Evolutionary conservation across 2,113 vertebrate species (phyloP).

Genomic region (Motacilla alba): DNA sequence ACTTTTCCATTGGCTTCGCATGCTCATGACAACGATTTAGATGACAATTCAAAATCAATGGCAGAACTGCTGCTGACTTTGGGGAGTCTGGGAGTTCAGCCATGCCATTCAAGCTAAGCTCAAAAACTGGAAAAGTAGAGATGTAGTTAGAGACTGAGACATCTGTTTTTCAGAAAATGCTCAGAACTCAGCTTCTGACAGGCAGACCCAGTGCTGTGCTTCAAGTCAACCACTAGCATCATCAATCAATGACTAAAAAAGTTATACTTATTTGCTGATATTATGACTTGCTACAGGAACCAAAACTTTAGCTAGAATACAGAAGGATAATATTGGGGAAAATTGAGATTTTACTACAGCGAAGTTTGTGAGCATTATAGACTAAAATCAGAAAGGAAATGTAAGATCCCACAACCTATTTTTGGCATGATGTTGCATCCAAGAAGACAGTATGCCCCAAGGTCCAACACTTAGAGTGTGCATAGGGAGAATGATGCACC

Average conservation of each 20-base stretch:
- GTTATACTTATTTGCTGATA: background rate
- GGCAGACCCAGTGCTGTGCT: background rate
- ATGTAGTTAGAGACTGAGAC: background rate
- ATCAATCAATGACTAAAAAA: constrained; percentile 3
- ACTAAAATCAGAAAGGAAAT: background rate
- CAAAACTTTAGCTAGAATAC: background rate
- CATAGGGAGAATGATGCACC: background rate
- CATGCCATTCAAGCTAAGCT: background rate
- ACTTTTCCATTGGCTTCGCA: background rate
- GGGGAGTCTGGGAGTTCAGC: background rate
- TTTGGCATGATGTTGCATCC: background rate
- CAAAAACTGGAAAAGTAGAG: background rate
- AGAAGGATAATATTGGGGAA: background rate
- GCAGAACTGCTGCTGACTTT: background rate
- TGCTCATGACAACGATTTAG: background rate
- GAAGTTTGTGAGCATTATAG: background rate
- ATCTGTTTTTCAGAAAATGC: background rate
- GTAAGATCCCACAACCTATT: background rate
- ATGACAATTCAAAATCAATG: constrained; percentile 16
- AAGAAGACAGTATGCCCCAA: background rate
- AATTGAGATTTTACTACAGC: background rate
- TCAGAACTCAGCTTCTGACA: background rate
- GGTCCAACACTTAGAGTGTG: background rate
- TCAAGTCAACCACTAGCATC: background rate
- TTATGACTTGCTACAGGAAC: background rate